Percentiles rank a stretch among this genome's conserved stretches.
Conservation (phyloP, 2,888 invertebrate species). For the Nephrotoma appendiculata region DNA sequence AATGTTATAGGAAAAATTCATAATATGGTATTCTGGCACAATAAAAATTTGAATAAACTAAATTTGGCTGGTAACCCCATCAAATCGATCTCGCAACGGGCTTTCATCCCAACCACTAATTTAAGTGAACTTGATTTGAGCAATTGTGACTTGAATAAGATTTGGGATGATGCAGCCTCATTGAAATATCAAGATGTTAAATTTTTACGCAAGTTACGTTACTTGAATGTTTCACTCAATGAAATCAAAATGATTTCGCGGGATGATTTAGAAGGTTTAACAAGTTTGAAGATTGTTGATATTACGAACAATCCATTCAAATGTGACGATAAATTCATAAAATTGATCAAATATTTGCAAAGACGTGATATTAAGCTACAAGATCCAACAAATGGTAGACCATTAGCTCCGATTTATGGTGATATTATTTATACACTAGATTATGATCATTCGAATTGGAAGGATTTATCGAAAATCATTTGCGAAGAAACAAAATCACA, state of each 20-base stretch:
- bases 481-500: background rate
- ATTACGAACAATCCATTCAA: constrained; percentile 48
- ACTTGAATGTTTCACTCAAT: constrained; percentile 37
- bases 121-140: constrained; percentile 56
- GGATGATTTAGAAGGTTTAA: background rate
- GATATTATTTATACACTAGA: constrained; percentile 7
- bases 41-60: constrained; percentile 46
- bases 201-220: constrained; percentile 39
- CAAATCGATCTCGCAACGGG: constrained; percentile 45
- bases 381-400: constrained; percentile 24
- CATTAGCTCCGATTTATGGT: constrained; percentile 13
- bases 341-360: constrained; percentile 36
- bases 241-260: constrained; percentile 2
- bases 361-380: constrained; percentile 18
- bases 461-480: background rate
- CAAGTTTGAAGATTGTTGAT: constrained; percentile 33
- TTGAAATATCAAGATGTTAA: constrained; percentile 20
- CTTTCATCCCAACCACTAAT: constrained; percentile 46
- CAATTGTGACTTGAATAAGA: constrained; percentile 46
- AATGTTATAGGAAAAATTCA: constrained; percentile 50
- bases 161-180: constrained; percentile 29
- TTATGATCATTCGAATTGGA: background rate
- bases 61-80: constrained; percentile 61
- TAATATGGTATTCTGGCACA: constrained; percentile 47
- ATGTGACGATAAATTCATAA: constrained; percentile 52